phyloP scores from a whole-genome alignment of 1,140 invertebrate genomes.

The Dysdera silvatica region DNA sequence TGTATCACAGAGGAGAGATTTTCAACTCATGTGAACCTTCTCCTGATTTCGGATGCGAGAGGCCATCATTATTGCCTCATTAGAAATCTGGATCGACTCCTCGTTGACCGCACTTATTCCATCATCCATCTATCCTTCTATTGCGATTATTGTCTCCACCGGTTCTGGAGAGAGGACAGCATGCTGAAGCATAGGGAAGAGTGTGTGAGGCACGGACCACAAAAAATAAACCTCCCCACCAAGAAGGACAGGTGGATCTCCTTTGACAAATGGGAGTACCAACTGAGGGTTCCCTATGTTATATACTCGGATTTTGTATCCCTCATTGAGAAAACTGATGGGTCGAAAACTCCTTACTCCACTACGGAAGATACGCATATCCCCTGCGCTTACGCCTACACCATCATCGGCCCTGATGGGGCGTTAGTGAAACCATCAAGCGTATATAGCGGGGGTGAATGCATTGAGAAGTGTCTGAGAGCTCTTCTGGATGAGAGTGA shows the following conservation, averaged over 20 bases:
- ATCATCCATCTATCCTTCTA: background rate
- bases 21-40: background rate
- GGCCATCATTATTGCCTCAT: background rate
- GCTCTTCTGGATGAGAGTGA: background rate
- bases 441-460: background rate
- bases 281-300: background rate
- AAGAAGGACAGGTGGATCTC: background rate
- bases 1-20: no score
- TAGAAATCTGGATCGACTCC: background rate
- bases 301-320: constrained; percentile 1
- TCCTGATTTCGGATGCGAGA: background rate
- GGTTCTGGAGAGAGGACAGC: background rate
- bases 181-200: background rate
- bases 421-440: background rate
- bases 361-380: background rate
- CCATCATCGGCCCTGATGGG: background rate
- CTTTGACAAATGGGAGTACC: background rate
- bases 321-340: background rate
- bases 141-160: background rate
- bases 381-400: background rate
- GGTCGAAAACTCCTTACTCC: no score
- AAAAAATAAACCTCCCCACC: background rate
- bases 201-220: background rate
- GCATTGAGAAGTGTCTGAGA: background rate
- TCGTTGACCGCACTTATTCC: background rate